phyloP scores from a whole-genome alignment of 1,140 invertebrate genomes.

The Solen grandis region DNA sequence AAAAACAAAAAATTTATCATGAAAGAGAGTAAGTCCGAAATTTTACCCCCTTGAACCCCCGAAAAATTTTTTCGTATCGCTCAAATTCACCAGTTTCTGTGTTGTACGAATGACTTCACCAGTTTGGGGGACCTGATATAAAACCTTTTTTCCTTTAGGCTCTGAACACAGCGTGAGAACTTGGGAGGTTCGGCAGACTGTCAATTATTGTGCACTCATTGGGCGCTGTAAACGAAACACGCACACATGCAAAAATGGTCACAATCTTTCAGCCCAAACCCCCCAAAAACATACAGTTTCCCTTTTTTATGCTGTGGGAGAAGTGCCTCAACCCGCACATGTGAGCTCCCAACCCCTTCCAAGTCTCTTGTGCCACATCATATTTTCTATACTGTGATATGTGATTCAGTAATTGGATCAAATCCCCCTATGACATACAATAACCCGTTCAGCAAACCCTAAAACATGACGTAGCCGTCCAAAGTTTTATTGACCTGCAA shows the following conservation, averaged over 20 bases:
- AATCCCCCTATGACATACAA: conserved; percentile 69
- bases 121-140: conserved; percentile 50
- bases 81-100: conserved; percentile 22
- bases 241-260: conserved; percentile 63
- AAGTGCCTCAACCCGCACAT: conserved; percentile 63
- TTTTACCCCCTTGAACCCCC: conserved; percentile 54
- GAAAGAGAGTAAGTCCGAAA: conserved; percentile 50
- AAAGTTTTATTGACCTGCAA: conserved; percentile 62
- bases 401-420: conserved; percentile 62
- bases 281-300: conserved; percentile 67
- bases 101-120: conserved; percentile 44
- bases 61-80: conserved; percentile 39
- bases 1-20: conserved; percentile 53
- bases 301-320: conserved; percentile 63
- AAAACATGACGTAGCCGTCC: conserved; percentile 67
- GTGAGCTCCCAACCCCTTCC: conserved; percentile 63
- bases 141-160: conserved; percentile 20
- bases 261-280: conserved; percentile 66
- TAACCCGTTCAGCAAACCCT: conserved; percentile 61
- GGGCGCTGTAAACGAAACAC: conserved; percentile 64
- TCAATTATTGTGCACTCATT: conserved; percentile 61
- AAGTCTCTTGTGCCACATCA: conserved; percentile 64
- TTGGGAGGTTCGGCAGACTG: conserved; percentile 64
- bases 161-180: conserved; percentile 59
- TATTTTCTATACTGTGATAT: conserved; percentile 58